These are phyloP conservation scores for Palythoa grandis DNA, from an alignment of 92 coral and sea anemone species.

Conservation along the genomic window DNA sequence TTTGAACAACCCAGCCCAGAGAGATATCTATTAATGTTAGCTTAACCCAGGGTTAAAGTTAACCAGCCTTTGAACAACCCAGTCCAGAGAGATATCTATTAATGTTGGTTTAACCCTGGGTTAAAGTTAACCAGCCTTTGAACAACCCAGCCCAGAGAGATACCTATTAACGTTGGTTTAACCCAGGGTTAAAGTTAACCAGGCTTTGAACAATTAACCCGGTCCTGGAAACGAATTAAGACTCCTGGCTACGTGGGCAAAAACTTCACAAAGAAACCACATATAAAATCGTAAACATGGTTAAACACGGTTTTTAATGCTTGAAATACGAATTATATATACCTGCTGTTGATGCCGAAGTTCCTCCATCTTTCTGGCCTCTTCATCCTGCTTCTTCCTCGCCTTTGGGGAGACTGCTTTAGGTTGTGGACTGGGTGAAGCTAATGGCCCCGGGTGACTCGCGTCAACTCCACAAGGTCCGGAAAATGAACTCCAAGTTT, in stretches of 20 bases:
- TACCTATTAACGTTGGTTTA: no score
- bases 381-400: conserved; percentile 91
- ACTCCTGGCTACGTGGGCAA: no score
- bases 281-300: not conserved
- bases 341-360: conserved; percentile 86
- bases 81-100: no score
- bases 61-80: no score
- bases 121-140: no score
- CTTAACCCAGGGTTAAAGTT: no score
- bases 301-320: not conserved
- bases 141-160: no score
- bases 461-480: conserved; percentile 50
- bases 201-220: not conserved
- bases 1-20: no score
- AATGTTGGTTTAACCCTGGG: no score
- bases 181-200: no score
- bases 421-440: conserved; percentile 93
- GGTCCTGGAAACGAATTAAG: no score
- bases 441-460: conserved; percentile 50
- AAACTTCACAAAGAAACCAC: not conserved
- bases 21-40: no score
- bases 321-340: not conserved
- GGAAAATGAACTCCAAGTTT: conserved; percentile 41
- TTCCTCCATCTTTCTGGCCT: conserved; percentile 82
- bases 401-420: conserved; percentile 91